Conservation (phyloP, 2,888 invertebrate species). For the Mesorhabditis sp. region DNA sequence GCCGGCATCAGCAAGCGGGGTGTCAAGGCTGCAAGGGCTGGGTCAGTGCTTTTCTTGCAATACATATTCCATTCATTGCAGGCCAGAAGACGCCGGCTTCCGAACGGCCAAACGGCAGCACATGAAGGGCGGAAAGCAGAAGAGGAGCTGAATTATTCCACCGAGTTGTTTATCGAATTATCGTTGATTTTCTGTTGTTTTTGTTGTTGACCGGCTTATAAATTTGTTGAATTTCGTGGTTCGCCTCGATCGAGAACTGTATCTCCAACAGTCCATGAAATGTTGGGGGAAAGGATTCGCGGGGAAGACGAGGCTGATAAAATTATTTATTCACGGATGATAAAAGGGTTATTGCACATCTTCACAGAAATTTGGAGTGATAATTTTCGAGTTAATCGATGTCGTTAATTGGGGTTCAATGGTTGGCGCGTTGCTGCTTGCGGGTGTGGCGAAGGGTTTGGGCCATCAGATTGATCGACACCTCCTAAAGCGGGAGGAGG, state of each 20-base stretch:
- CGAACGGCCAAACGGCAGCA: not conserved
- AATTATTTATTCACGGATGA: no score
- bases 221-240: not conserved
- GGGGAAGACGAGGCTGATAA: no score
- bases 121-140: conserved; percentile 1
- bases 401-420: no score
- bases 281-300: no score
- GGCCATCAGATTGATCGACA: no score
- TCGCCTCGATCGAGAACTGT: not conserved
- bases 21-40: conserved; percentile 42
- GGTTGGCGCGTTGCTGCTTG: no score
- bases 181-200: not conserved
- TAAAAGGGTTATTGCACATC: no score
- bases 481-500: no score
- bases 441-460: no score
- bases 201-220: not conserved
- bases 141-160: not conserved
- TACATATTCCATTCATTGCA: not conserved
- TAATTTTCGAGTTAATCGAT: no score
- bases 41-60: conserved; percentile 38
- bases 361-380: no score
- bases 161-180: not conserved
- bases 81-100: not conserved
- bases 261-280: no score
- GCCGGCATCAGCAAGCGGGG: conserved; percentile 24